Conservation (phyloP, 1,140 invertebrate genomes). For the Physella acuta region DNA sequence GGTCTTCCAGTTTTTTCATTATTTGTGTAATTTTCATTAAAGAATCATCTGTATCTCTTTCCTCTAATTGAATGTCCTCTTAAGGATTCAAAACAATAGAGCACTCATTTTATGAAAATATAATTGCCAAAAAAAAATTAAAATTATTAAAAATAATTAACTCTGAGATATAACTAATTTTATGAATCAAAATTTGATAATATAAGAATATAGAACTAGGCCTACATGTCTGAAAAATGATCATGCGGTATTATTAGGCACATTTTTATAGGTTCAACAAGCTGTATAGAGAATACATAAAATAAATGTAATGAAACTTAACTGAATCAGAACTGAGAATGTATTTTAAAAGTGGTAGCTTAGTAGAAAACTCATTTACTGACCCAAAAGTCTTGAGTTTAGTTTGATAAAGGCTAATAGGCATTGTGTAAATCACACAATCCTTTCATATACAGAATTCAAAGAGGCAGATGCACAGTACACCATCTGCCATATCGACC, state of each 20-base stretch:
- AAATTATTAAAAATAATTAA: background rate
- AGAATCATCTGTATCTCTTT: constrained; percentile 4
- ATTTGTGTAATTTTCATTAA: background rate
- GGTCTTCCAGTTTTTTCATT: constrained; percentile 6
- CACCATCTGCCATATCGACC: background rate
- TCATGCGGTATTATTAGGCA: background rate
- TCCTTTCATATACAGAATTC: background rate
- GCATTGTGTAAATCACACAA: background rate
- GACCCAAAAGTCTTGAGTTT: too few species aligned
- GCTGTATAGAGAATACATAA: too few species aligned
- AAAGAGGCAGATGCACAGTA: background rate
- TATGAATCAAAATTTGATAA: too few species aligned
- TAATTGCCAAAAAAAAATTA: background rate
- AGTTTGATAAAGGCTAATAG: too few species aligned
- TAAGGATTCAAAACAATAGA: background rate
- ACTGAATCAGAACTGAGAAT: too few species aligned
- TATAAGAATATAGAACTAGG: background rate
- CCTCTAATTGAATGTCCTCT: background rate
- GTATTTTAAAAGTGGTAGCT: too few species aligned
- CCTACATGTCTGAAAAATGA: background rate
- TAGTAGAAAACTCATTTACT: too few species aligned
- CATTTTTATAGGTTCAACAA: too few species aligned
- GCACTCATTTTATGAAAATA: background rate
- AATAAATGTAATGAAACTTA: too few species aligned
- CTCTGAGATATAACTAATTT: background rate